phyloP scores from a whole-genome alignment of 2,888 invertebrate species.

The Oegoconia quadripuncta region DNA sequence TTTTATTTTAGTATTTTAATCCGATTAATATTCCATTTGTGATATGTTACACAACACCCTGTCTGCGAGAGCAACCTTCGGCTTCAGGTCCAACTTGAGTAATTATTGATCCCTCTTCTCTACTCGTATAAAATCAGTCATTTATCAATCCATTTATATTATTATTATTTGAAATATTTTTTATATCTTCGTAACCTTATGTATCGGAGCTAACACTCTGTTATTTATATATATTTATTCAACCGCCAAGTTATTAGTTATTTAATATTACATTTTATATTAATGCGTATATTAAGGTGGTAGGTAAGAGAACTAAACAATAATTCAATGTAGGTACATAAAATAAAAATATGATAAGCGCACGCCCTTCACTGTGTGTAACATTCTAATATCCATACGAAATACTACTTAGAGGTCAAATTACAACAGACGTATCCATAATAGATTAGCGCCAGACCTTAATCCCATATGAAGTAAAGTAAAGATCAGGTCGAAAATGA shows the following conservation, averaged over 20 bases:
- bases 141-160: constrained; percentile 25
- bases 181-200: constrained; percentile 18
- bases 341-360: no score
- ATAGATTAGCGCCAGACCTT: no score
- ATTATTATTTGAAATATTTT: constrained; percentile 5
- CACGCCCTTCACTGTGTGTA: no score
- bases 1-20: constrained; percentile 20
- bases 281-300: no score
- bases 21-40: constrained; percentile 38
- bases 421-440: no score
- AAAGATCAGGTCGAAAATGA: no score
- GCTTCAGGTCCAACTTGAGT: constrained; percentile 50
- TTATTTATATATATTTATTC: not conserved
- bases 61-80: constrained; percentile 53
- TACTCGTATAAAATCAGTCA: constrained; percentile 53
- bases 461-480: no score
- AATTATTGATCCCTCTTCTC: constrained; percentile 58
- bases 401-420: no score
- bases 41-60: constrained; percentile 71
- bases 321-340: no score
- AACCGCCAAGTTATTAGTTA: not conserved
- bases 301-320: no score
- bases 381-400: no score
- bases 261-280: no score
- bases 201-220: constrained; percentile 5